These are phyloP conservation scores for Pseudochromis fuscus DNA, from an alignment of 2,797 vertebrate species.

Conservation along the genomic window DNA sequence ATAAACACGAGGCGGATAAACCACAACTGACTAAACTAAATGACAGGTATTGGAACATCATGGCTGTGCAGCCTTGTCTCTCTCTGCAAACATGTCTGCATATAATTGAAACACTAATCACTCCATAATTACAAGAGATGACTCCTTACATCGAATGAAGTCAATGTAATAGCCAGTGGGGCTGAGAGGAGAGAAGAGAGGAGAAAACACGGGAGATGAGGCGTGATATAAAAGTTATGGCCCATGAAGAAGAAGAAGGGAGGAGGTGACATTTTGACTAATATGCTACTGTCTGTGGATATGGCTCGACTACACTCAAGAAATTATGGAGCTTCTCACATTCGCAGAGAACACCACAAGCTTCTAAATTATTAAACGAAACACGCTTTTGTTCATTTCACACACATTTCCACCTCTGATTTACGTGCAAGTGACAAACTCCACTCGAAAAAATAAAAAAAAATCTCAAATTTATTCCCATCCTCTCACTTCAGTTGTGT, in stretches of 20 bases:
- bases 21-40: conserved; percentile 37
- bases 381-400: conserved; percentile 51
- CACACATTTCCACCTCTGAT: conserved; percentile 8
- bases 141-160: conserved; percentile 59
- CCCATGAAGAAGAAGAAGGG: conserved; percentile 76
- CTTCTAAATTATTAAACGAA: conserved; percentile 45
- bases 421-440: background rate
- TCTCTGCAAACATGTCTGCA: conserved; percentile 61
- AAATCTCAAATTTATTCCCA: background rate
- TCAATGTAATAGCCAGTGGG: conserved; percentile 44
- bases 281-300: conserved; percentile 62
- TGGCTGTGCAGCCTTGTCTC: conserved; percentile 18
- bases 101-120: conserved; percentile 71
- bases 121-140: conserved; percentile 61
- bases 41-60: conserved; percentile 39
- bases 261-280: conserved; percentile 80
- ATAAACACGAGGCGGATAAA: conserved; percentile 31
- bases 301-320: conserved; percentile 33
- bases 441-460: background rate
- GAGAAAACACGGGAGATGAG: conserved; percentile 70
- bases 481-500: background rate
- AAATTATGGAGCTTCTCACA: conserved; percentile 28
- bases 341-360: conserved; percentile 20
- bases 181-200: conserved; percentile 55
- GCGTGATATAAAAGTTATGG: conserved; percentile 75